phyloP scores from a whole-genome alignment of 2,113 vertebrate genomes.

The Colossoma macropomum region DNA sequence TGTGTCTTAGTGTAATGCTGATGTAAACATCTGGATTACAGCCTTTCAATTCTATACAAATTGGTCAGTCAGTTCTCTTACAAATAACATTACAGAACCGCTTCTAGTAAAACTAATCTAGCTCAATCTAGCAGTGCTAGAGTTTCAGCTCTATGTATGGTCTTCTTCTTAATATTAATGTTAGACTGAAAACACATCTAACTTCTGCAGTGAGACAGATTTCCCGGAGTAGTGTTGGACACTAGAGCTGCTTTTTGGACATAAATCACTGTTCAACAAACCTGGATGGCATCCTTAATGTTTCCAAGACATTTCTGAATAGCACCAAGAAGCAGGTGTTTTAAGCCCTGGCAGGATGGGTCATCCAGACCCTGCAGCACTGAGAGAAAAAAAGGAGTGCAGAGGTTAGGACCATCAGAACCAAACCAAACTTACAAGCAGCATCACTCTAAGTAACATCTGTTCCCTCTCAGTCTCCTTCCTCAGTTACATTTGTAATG shows the following conservation, averaged over 20 bases:
- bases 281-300: constrained; percentile 92
- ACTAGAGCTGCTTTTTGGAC: neutral
- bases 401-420: neutral
- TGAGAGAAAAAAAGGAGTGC: constrained; percentile 58
- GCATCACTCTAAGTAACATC: too few relatives aligned
- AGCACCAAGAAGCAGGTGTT: constrained; percentile 93
- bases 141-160: too few relatives aligned
- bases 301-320: constrained; percentile 98
- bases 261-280: constrained; percentile 55
- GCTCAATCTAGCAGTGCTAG: too few relatives aligned
- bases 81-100: neutral
- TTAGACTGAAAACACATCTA: neutral
- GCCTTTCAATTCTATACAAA: too few relatives aligned
- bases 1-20: too few relatives aligned
- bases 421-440: neutral
- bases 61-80: neutral
- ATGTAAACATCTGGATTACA: too few relatives aligned
- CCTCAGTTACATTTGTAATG: too few relatives aligned
- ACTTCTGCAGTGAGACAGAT: neutral
- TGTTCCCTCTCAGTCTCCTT: too few relatives aligned
- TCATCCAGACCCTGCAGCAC: constrained; percentile 93
- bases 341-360: constrained; percentile 83
- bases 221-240: neutral
- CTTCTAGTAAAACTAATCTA: neutral
- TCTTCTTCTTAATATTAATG: neutral